Percentiles rank a stretch among this genome's conserved stretches.
Conservation (phyloP, 2,888 invertebrate species). For the Siphlonurus alternatus region DNA sequence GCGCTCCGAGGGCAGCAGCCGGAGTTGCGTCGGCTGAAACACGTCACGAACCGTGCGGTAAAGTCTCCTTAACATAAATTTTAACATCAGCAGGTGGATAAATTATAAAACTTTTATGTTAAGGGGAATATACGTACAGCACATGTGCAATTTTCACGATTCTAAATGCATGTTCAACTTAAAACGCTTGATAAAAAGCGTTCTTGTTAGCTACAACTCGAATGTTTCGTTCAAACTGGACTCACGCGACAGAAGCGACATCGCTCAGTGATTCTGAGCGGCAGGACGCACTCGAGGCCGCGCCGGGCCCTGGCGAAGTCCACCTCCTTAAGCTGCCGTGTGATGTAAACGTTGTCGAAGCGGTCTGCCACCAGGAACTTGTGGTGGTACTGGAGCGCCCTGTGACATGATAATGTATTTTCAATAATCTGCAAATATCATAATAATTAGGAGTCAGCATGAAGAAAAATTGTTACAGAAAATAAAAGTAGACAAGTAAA, state of each 20-base stretch:
- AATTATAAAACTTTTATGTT: too few relatives aligned
- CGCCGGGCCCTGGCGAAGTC: constrained; percentile 40
- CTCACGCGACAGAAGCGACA: constrained; percentile 13
- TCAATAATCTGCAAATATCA: constrained; percentile 7
- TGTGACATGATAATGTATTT: constrained; percentile 15
- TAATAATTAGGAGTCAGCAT: too few relatives aligned
- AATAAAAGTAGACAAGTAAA: too few relatives aligned
- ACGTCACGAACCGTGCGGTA: neutral
- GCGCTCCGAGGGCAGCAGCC: neutral
- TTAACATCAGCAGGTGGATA: too few relatives aligned
- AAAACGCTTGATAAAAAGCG: neutral
- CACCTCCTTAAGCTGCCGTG: constrained; percentile 42
- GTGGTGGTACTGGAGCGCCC: constrained; percentile 47
- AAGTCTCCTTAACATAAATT: too few relatives aligned
- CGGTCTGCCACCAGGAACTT: constrained; percentile 50
- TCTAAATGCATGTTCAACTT: neutral
- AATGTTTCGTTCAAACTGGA: too few relatives aligned
- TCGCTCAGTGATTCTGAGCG: constrained; percentile 25
- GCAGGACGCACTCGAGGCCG: constrained; percentile 25
- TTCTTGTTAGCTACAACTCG: too few relatives aligned
- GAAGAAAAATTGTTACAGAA: neutral
- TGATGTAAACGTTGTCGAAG: constrained; percentile 57
- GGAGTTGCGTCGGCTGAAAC: neutral
- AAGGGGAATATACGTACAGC: too few relatives aligned
- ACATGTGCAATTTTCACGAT: too few relatives aligned